Evolutionary conservation across 2,797 vertebrate genomes (phyloP).

Genomic region (Falco cherrug): DNA sequence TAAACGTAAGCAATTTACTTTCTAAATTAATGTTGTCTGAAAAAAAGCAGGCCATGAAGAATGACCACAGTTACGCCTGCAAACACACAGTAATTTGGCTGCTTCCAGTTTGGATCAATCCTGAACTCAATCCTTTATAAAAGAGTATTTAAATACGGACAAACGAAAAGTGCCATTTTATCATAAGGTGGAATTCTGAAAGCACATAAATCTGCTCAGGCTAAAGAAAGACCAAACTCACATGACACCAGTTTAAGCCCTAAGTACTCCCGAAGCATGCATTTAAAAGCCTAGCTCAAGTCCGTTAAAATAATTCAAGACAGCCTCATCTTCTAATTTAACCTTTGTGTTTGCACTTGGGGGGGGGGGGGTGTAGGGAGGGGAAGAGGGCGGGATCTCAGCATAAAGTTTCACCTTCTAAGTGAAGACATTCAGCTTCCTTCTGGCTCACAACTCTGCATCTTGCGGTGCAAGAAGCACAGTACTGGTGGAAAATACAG

Average conservation of each 20-base stretch:
- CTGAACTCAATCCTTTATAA: slow-evolving; percentile 13
- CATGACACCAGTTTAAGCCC: slow-evolving; percentile 2
- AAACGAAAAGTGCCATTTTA: neutral
- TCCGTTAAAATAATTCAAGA: slow-evolving; percentile 25
- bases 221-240: slow-evolving; percentile 31
- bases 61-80: neutral
- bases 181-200: neutral
- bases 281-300: neutral
- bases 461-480: neutral
- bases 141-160: neutral
- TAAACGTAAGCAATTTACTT: slow-evolving; percentile 10
- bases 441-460: neutral
- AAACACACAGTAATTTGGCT: neutral
- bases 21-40: neutral
- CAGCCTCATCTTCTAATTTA: slow-evolving; percentile 52
- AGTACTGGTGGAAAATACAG: neutral
- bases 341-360: slow-evolving; percentile 19
- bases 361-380: neutral
- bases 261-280: neutral
- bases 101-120: neutral
- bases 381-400: neutral
- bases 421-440: neutral
- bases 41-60: neutral
- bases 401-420: slow-evolving; percentile 22
- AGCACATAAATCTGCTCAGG: neutral